These are phyloP conservation scores for Chlorospingus semifuscus DNA, from an alignment of 2,797 vertebrate genomes.

Conservation along the genomic window DNA sequence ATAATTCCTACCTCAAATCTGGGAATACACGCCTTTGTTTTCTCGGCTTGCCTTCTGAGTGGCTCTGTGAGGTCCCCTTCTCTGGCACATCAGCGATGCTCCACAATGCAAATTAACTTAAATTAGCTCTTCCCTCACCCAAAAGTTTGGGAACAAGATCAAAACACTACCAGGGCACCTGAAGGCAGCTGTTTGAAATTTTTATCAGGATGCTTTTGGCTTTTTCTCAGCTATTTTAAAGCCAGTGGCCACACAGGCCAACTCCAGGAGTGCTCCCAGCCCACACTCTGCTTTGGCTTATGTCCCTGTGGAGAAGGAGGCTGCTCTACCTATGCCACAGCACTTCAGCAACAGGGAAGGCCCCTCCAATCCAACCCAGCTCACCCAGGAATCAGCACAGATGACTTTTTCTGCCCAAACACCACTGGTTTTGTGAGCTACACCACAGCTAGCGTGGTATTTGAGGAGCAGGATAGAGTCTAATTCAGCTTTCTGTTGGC, in stretches of 20 bases:
- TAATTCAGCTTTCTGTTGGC: background rate
- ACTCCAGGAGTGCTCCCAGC: background rate
- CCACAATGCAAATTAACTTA: background rate
- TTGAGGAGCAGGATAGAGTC: background rate
- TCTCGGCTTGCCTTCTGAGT: background rate
- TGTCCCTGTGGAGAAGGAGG: background rate
- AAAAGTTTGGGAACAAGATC: background rate
- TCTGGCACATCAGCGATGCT: background rate
- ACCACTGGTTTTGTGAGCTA: background rate
- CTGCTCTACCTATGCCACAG: background rate
- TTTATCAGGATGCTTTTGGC: background rate
- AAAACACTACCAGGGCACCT: background rate
- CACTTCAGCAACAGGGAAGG: background rate
- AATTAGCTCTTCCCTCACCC: background rate
- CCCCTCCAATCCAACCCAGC: background rate
- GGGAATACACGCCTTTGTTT: conserved; percentile 19
- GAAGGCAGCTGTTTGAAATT: background rate
- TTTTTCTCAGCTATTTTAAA: background rate
- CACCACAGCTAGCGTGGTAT: background rate
- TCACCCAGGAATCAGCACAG: background rate
- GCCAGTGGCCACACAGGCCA: background rate
- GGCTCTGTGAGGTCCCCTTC: background rate
- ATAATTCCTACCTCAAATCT: conserved; percentile 49
- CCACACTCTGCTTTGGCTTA: background rate
- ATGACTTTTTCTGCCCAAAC: background rate